Conservation (phyloP, 2,797 vertebrate species). For the Tangara arthus region DNA sequence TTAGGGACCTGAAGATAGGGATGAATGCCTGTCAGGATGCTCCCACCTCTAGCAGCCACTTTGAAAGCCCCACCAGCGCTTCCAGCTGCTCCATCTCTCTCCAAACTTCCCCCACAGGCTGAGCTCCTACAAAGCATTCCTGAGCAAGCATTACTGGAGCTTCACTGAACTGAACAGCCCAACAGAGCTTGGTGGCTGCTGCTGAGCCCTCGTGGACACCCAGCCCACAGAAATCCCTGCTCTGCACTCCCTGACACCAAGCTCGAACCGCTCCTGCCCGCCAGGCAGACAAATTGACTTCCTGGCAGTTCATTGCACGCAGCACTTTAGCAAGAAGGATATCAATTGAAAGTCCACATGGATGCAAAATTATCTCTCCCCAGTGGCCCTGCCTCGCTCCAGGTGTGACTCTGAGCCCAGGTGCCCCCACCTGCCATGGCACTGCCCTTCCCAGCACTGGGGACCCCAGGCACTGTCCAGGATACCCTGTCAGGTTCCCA, state of each 20-base stretch:
- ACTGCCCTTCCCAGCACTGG: not conserved
- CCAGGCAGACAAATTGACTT: not conserved
- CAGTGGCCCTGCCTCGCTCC: fast-evolving
- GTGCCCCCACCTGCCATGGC: not conserved
- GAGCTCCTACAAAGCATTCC: not conserved
- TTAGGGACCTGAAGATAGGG: not conserved
- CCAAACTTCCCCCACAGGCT: fast-evolving
- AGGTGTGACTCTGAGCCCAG: not conserved
- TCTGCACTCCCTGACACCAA: not conserved
- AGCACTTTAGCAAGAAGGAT: not conserved
- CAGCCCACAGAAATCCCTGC: fast-evolving
- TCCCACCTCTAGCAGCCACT: not conserved
- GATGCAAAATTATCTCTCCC: not conserved
- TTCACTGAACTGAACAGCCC: not conserved
- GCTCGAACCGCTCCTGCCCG: not conserved
- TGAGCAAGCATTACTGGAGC: not conserved
- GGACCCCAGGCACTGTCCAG: fast-evolving
- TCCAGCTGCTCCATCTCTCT: not conserved
- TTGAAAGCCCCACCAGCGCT: fast-evolving
- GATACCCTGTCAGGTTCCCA: fast-evolving
- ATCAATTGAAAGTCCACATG: not conserved
- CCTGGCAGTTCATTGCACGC: fast-evolving
- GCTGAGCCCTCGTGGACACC: not conserved
- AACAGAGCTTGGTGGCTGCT: not conserved
- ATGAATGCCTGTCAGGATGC: not conserved